phyloP scores from a whole-genome alignment of 2,797 vertebrate genomes.

The Hyperoplus lanceolatus region DNA sequence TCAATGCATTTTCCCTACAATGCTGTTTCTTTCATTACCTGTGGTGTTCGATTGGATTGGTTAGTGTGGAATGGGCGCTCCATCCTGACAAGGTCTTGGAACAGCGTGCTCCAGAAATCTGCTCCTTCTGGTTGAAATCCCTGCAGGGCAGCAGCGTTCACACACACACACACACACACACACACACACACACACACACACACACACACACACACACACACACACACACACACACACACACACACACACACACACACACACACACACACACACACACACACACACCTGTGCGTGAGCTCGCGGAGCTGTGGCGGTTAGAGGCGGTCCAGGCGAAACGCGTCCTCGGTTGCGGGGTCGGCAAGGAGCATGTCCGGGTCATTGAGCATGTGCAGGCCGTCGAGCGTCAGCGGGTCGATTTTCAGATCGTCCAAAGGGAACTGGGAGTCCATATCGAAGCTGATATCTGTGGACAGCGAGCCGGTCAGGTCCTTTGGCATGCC shows the following conservation, averaged over 20 bases:
- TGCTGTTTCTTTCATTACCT: slow-evolving; percentile 39
- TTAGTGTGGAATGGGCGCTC: slow-evolving; percentile 35
- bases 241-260: no score
- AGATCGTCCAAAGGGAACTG: slow-evolving; percentile 98
- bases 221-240: no score
- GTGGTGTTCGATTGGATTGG: slow-evolving; percentile 36
- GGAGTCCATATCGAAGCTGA: slow-evolving; percentile 94
- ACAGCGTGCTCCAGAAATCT: slow-evolving; percentile 18
- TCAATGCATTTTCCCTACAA: slow-evolving; percentile 15
- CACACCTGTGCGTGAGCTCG: slow-evolving; percentile 33
- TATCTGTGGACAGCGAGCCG: slow-evolving; percentile 90
- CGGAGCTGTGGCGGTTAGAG: slow-evolving; percentile 84
- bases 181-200: no score
- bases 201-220: no score
- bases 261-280: no score
- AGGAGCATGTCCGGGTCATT: slow-evolving; percentile 98
- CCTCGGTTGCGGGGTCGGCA: slow-evolving; percentile 95
- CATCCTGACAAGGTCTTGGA: slow-evolving; percentile 8
- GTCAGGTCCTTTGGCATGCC: slow-evolving; percentile 95
- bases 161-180: neutral
- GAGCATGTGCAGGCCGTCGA: slow-evolving; percentile 97
- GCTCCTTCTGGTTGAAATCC: slow-evolving; percentile 1
- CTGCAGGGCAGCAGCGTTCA: slow-evolving; percentile 24
- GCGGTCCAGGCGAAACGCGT: slow-evolving; percentile 97
- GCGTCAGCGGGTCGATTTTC: slow-evolving; percentile 97